These are phyloP conservation scores for Physocephala rufipes DNA, from an alignment of 2,888 invertebrate species.

Conservation along the genomic window DNA sequence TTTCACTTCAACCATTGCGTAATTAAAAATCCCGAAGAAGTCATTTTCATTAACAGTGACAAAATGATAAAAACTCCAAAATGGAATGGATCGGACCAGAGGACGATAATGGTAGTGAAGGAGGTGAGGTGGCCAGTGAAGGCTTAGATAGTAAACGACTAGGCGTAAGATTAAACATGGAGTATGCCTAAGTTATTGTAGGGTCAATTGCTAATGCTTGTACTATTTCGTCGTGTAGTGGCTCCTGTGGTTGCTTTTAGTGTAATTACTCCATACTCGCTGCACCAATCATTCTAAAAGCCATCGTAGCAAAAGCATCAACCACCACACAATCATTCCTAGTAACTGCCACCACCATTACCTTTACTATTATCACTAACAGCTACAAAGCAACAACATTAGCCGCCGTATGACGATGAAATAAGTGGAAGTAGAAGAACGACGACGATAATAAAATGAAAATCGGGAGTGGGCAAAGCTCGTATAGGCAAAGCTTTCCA, in stretches of 20 bases:
- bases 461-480: too few species aligned
- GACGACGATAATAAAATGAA: not conserved
- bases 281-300: conserved; percentile 12
- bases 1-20: conserved; percentile 26
- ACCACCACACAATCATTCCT: conserved; percentile 22
- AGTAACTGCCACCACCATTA: conserved; percentile 25
- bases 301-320: conserved; percentile 29
- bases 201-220: too few species aligned
- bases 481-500: too few species aligned
- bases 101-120: not conserved
- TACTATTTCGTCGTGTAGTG: too few species aligned
- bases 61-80: too few species aligned
- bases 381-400: not conserved
- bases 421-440: not conserved
- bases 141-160: too few species aligned
- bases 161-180: too few species aligned
- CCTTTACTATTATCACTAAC: conserved; percentile 36
- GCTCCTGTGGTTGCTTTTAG: too few species aligned
- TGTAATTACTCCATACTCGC: not conserved
- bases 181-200: too few species aligned
- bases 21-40: conserved; percentile 25
- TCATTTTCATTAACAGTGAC: not conserved
- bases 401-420: not conserved
- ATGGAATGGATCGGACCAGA: not conserved
- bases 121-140: too few species aligned